Base-by-base conservation (phyloP, 2,797 vertebrate species). In the Leuciscus waleckii region DNA sequence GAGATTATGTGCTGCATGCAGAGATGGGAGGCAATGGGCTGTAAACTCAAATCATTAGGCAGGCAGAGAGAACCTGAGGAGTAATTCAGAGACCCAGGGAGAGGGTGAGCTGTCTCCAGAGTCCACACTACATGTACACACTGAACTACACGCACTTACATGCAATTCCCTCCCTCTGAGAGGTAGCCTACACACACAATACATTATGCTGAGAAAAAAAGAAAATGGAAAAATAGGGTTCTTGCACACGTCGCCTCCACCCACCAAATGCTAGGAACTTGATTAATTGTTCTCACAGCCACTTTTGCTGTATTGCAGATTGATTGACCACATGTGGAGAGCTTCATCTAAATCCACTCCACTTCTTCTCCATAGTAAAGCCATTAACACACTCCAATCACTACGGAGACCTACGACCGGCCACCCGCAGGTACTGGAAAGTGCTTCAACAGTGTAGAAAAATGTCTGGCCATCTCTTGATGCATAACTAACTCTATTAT, bases 211-310 rank as follows among this genome's bases (percentile, higher is more conserved):
- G 56, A 37, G 54, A 73, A 58, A 51, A 68, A 58, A 41, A 49
- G 43, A 56, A 73, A 75, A 67, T 41, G 21, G 70, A 49, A 71
- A 43, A 58, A 82, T 71, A 41, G 14, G 9, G 9, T 61, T 68
- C 61, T 69, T 19, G 54, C 69, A 58, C 37, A 75, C 51, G 70
- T 63, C 26, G 29, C 58, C 70, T 39, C 21, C 63, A 65, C 71
- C 17, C 51, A 16, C 83, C 85, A 67, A 54, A n/a, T 86, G 82
- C 56, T 26, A 67, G 81, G 63, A 85, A 86, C 74, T 77, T 89
- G 86, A 90, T 87, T 86, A 89, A 86, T 78, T 85, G 75, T 79
- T 79, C 77, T 81, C 79, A 79, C 29, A 76, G 74, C 23, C 83
- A 71, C 81, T 88, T 90, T 82, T 85, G 67, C 67, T 76, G 54